Percentiles rank a stretch among this genome's conserved stretches.
These are phyloP conservation scores for Cryptotis parvus DNA, from an alignment of 2,113 vertebrate species.

Conservation along the genomic window DNA sequence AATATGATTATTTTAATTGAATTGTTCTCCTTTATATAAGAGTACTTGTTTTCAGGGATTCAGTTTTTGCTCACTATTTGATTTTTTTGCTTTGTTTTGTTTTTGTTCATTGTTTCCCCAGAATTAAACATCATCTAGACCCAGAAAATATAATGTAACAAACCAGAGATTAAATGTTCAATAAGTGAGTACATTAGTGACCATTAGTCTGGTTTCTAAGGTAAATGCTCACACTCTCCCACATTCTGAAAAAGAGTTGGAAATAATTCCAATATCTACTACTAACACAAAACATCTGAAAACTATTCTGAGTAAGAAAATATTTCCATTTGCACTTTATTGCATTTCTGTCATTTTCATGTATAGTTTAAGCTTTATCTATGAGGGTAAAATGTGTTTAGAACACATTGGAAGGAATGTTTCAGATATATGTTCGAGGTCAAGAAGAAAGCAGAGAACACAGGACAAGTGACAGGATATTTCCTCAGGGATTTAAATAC, in stretches of 20 bases:
- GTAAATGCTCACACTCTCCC: background rate
- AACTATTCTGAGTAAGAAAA: constrained; percentile 35
- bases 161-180: background rate
- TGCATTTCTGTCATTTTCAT: constrained; percentile 52
- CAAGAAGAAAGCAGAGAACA: constrained; percentile 6
- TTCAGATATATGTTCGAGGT: background rate
- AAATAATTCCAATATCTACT: background rate
- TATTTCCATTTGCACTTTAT: constrained; percentile 49
- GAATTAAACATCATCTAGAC: background rate
- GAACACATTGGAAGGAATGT: constrained; percentile 50
- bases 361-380: constrained; percentile 51
- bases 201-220: background rate
- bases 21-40: background rate
- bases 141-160: background rate
- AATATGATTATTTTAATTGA: background rate
- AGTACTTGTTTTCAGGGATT: background rate
- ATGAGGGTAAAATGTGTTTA: constrained; percentile 50
- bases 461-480: background rate
- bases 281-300: background rate
- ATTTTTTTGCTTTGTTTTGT: background rate
- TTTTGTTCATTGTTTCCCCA: background rate
- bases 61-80: too few relatives aligned
- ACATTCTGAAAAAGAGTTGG: background rate
- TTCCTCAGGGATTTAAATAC: background rate
- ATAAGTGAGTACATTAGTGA: constrained; percentile 16